Conservation (phyloP, 2,797 vertebrate species). For the Microtus obscurus region DNA sequence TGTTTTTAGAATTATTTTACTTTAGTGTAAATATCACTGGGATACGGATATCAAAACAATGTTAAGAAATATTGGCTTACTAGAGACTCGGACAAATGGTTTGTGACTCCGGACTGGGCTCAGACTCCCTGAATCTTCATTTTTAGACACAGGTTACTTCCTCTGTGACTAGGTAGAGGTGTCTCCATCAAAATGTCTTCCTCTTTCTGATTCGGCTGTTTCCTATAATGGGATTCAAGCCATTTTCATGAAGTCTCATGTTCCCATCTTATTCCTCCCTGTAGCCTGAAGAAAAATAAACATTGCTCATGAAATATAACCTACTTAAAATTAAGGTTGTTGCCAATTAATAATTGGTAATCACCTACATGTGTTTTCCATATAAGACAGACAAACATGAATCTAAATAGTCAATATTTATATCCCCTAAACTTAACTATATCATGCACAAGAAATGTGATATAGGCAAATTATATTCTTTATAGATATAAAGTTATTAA, state of each 20-base stretch:
- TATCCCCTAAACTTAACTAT: slow-evolving; percentile 11
- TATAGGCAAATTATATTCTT: slow-evolving; percentile 24
- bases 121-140: neutral
- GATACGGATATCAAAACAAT: neutral
- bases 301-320: slow-evolving; percentile 4
- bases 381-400: neutral
- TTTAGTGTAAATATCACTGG: slow-evolving; percentile 17
- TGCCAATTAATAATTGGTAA: slow-evolving; percentile 9
- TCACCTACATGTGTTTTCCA: neutral
- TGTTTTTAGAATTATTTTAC: slow-evolving; percentile 26
- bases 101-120: neutral
- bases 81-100: neutral
- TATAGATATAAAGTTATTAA: neutral
- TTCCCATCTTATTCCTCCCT: neutral
- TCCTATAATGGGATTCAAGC: neutral
- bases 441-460: neutral
- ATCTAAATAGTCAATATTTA: neutral
- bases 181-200: neutral
- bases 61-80: neutral
- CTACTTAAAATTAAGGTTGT: slow-evolving; percentile 10
- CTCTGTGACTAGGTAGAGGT: neutral
- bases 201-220: neutral
- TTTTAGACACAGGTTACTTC: neutral
- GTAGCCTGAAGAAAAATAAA: neutral
- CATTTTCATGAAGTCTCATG: neutral